Evolutionary conservation across 92 coral and sea anemone species (phyloP).

Genomic region (Siderastrea siderea): DNA sequence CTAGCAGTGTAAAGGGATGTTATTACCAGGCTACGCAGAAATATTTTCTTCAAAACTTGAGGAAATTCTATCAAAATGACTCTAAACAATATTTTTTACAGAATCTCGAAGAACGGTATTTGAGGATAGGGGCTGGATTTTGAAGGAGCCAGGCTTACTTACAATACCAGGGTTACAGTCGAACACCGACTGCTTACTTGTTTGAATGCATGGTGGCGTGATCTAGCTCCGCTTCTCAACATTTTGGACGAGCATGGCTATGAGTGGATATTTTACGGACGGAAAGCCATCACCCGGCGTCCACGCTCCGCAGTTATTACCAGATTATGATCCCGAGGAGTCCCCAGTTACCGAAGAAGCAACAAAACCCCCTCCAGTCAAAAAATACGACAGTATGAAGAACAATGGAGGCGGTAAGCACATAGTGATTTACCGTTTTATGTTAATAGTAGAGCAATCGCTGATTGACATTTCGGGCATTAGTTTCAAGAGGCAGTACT

Average conservation of each 20-base stretch:
- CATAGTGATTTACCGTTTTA: background rate
- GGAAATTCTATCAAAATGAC: too few relatives aligned
- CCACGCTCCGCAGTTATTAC: background rate
- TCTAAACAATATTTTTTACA: too few relatives aligned
- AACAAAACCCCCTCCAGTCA: background rate
- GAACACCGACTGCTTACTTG: background rate
- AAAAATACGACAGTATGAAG: background rate
- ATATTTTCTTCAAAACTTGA: too few relatives aligned
- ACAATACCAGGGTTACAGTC: background rate
- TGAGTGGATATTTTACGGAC: constrained; percentile 35
- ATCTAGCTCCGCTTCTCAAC: background rate
- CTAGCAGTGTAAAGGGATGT: background rate
- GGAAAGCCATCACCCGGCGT: constrained; percentile 12
- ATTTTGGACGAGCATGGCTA: constrained; percentile 11
- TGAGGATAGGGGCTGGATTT: background rate
- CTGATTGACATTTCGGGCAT: background rate
- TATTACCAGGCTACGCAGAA: too few relatives aligned
- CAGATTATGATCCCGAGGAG: background rate
- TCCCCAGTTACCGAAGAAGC: background rate
- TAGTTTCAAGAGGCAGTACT: background rate
- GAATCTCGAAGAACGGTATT: background rate
- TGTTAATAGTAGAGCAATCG: background rate
- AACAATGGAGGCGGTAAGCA: constrained; percentile 1
- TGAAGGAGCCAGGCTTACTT: background rate
- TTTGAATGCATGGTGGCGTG: background rate